A percentile compares a stretch with the other conserved stretches of the same genome.
Evolutionary conservation across 1,140 invertebrate genomes (phyloP).

Genomic region (Cydia strobilella): DNA sequence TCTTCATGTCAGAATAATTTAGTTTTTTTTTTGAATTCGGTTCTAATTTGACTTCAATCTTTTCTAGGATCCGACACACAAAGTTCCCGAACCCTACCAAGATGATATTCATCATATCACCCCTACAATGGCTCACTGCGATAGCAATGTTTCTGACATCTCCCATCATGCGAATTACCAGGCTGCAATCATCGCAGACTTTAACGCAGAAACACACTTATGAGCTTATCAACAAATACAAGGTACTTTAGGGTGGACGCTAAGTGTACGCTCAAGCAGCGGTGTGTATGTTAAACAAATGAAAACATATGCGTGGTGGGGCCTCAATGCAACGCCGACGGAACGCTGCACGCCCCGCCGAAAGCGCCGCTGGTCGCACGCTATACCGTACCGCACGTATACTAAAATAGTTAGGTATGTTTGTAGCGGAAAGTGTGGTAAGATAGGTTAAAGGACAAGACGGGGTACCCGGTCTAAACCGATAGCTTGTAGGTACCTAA

Average conservation of each 20-base stretch:
- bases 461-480: no score
- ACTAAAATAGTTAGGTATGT: no score
- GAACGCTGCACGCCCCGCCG: no score
- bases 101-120: conserved; percentile 50
- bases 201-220: conserved; percentile 55
- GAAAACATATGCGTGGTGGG: no score
- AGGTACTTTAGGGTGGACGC: conserved; percentile 39
- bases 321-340: no score
- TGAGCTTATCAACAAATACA: conserved; percentile 62
- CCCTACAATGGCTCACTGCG: conserved; percentile 63
- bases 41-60: neutral
- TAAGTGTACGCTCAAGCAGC: neutral
- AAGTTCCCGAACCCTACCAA: conserved; percentile 57
- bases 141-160: conserved; percentile 48
- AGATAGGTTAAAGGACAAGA: no score
- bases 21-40: neutral
- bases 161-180: conserved; percentile 50
- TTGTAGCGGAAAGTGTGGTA: no score
- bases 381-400: no score
- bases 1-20: no score
- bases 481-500: no score
- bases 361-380: no score
- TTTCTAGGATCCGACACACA: conserved; percentile 43
- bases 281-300: no score
- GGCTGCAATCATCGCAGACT: conserved; percentile 50